Evolutionary conservation across 2,888 invertebrate species (phyloP).

Genomic region (Ormia ochracea): DNA sequence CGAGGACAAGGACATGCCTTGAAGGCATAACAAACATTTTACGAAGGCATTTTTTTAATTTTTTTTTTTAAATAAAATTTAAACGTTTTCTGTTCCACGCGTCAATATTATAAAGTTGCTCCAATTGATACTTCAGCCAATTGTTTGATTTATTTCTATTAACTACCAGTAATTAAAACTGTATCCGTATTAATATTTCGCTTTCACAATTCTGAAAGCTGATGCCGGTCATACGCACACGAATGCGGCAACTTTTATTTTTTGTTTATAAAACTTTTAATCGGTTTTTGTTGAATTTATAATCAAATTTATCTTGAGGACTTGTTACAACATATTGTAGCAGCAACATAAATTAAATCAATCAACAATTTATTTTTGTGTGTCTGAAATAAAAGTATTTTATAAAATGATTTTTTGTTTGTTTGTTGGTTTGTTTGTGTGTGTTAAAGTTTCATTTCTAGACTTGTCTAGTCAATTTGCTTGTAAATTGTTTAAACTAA

Average conservation of each 20-base stretch:
- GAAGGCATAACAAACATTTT: no score
- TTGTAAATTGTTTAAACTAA: not conserved
- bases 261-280: not conserved
- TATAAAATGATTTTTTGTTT: not conserved
- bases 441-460: constrained; percentile 2
- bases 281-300: constrained; percentile 12
- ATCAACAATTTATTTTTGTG: constrained; percentile 38
- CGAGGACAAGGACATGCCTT: no score
- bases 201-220: constrained; percentile 39
- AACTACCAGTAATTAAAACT: no score
- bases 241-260: not conserved
- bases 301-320: constrained; percentile 31
- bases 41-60: no score
- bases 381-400: constrained; percentile 10
- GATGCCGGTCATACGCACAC: not conserved
- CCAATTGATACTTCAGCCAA: no score
- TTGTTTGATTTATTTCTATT: no score
- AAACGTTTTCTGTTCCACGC: no score
- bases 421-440: no score
- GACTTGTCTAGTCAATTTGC: constrained; percentile 33
- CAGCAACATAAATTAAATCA: constrained; percentile 45
- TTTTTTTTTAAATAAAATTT: no score
- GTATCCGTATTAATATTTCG: no score
- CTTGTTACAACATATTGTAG: constrained; percentile 25
- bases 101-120: no score